phyloP scores from a whole-genome alignment of 2,113 vertebrate genomes.

The Macaca mulatta region DNA sequence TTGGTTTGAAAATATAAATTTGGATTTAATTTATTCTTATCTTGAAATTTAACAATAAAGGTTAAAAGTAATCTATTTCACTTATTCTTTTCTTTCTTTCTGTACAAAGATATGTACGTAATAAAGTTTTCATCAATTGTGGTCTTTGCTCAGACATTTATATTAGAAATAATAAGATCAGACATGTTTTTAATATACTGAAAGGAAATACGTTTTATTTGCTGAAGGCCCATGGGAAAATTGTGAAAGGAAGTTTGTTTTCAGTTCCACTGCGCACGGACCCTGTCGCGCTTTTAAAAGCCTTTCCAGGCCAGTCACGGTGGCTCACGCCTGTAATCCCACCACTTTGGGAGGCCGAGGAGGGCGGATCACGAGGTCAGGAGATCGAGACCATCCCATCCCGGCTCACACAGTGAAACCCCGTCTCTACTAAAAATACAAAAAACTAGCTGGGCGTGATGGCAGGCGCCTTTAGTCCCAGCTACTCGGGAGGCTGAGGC shows the following conservation, averaged over 20 bases:
- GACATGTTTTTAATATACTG: not conserved
- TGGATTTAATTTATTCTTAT: not conserved
- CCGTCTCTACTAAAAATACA: no score
- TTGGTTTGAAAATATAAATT: not conserved
- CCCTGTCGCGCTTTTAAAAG: not conserved
- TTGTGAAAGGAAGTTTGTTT: not conserved
- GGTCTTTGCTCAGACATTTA: not conserved
- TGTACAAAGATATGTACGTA: not conserved
- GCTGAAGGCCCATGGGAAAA: not conserved
- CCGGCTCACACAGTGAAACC: no score
- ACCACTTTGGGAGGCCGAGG: no score
- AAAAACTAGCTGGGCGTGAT: no score
- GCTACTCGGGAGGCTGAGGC: no score
- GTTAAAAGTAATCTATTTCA: not conserved
- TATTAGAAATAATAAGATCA: not conserved
- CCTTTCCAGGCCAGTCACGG: not conserved
- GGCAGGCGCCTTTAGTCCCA: no score
- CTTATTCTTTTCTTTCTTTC: not conserved
- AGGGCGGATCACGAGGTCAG: no score
- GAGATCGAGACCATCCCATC: no score
- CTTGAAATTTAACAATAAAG: constrained; percentile 3
- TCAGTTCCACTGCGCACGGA: not conserved
- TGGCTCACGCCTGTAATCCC: no score
- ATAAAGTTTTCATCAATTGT: not conserved
- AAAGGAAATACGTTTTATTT: not conserved